Evolutionary conservation across 2,797 vertebrate genomes (phyloP), one percentile per base, ranked within the genome.

Genomic region (Rhinella marina): DNA sequence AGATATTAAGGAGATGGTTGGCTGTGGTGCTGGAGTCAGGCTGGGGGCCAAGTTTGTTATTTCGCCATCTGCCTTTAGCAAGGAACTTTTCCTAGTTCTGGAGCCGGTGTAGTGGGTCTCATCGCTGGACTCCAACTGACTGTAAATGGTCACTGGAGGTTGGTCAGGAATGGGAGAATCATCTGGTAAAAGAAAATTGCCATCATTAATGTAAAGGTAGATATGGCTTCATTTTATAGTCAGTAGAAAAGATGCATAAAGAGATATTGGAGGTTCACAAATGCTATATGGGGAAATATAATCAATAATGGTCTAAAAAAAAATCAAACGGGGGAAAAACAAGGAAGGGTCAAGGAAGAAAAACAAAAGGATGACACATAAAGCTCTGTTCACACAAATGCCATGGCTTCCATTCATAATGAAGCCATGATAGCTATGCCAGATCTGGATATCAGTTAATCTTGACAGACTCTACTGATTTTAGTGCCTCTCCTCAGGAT

Each of bases 21-120:
- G 98, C 94, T 99, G 98, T 85, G 95, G 96, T 0, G 98, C 95
- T 0, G 98, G 98, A 81, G 96, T 97, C 91, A 99, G 96, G 94
- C 98, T 99, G n/a, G 98, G 98, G 11, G 97, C 97, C 91, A 99
- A 91, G 75, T 94, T 92, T 0, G 92, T 91, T 9, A 92, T 92
- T 32, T 95, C 93, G 77, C 54, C 41, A 61, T 95, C 94, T 70
- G 90, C 16, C 57, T 0, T 90, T 91, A 91, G 93, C 7, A 89
- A 62, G 73, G 79, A 73, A 56, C 27, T 93, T 93, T 89, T 94
- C 90, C 90, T 84, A 80, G 91, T 75, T 84, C 90, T 92, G 48
- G 91, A 73, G 80, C 89, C 87, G 50, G 87, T 86, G 50, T 92
- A 82, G 59, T 84, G 85, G 21, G 81, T 87, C 90, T 94, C 92